Percentiles rank a stretch among this genome's conserved stretches.
phyloP scores from a whole-genome alignment of 2,797 vertebrate species.

The Manis javanica region DNA sequence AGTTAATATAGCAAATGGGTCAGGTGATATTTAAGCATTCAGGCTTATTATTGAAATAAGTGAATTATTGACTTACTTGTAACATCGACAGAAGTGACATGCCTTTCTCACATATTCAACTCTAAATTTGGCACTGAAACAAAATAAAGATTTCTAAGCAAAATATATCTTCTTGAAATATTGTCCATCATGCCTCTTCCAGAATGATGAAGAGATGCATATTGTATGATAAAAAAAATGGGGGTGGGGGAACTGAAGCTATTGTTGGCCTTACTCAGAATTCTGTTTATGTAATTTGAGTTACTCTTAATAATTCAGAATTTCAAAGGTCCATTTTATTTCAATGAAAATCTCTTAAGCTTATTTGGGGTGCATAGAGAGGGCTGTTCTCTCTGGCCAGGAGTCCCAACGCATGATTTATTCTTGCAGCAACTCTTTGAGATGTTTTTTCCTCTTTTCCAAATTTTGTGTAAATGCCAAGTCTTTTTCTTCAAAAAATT shows the following conservation, averaged over 20 bases:
- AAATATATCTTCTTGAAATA: conserved; percentile 52
- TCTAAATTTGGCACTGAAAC: conserved; percentile 52
- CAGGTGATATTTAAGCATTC: conserved; percentile 53
- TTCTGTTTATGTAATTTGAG: conserved; percentile 67
- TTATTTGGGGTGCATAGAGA: conserved; percentile 68
- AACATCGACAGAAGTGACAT: conserved; percentile 32
- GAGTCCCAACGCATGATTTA: conserved; percentile 65
- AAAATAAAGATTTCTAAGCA: conserved; percentile 65
- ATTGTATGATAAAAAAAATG: not conserved
- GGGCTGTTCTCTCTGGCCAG: not conserved
- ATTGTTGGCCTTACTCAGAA: conserved; percentile 60
- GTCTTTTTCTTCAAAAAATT: conserved; percentile 72
- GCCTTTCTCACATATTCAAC: conserved; percentile 40
- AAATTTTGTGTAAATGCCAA: conserved; percentile 76
- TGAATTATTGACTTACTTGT: conserved; percentile 65
- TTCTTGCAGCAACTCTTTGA: conserved; percentile 65
- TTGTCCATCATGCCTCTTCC: conserved; percentile 43
- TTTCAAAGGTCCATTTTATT: conserved; percentile 77
- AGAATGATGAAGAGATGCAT: conserved; percentile 36
- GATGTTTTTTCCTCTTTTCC: conserved; percentile 56
- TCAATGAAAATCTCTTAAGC: conserved; percentile 79
- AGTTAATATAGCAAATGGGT: not conserved
- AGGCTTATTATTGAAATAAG: conserved; percentile 42
- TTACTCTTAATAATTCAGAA: conserved; percentile 75
- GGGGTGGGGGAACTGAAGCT: not conserved